Base-by-base conservation (phyloP, 2,888 invertebrate species). In the Argyresthia goedartella region DNA sequence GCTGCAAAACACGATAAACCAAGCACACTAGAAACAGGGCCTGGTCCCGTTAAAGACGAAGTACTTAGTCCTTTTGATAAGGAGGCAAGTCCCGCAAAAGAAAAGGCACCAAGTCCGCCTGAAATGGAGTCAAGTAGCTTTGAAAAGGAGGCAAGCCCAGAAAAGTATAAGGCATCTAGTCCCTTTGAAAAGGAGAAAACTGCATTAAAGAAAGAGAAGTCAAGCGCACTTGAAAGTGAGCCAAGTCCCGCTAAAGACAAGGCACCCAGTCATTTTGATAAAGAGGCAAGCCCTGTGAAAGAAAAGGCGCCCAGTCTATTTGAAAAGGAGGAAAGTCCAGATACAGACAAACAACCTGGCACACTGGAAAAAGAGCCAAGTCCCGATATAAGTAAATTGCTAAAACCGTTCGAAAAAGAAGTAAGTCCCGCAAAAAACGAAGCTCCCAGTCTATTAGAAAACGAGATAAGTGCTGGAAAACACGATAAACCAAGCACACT, bases 201-300 rank as follows among this genome's bases (percentile, higher is more conserved):
- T 25, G 25, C 3, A 25, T 6, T 25, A 4, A 4, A 4, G 6
- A 6, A 25, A 2, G 25, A 25, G 6, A 25, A 25, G 6, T 6
- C 3, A 25, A 25, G 25, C 6, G 25, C 25, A 25, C 25, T 6
- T 25, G 36, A 49, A 44, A 44, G 8, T 14, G 6, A 4, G 14
- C 47, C 33, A 25, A 47, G 59, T 4, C 54, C 54, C 1, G 42
- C 42, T 0, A 50, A 59, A 35, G 45, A 45, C 11, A 49, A 39
- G 34, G 11, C 41, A 48, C 14, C 14, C 4, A 36, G 48, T 41
- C 10, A 13, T 41, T 13, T 11, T 33, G 25, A 46, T 35, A n/a
- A 49, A 35, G 49, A 35, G 6, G 8, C 16, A 10, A 39, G 3
- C 8, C 14, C 44, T 3, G 4, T 13, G 3, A 8, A 25, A 25